phyloP scores from a whole-genome alignment of 2,797 vertebrate species.

The Halcyon badia region DNA sequence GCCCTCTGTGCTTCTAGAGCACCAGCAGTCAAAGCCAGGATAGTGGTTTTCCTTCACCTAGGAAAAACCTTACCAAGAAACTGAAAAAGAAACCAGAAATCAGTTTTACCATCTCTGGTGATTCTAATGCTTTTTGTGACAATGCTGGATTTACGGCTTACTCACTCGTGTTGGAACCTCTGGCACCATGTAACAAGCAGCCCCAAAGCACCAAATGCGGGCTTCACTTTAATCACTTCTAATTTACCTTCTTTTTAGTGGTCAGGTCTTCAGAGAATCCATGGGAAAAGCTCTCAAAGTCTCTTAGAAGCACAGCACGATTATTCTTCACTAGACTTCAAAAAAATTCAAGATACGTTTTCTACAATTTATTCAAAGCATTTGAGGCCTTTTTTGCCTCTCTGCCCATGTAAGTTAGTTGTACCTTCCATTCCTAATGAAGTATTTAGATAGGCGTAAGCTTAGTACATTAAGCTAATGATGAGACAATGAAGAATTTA shows the following conservation, averaged over 20 bases:
- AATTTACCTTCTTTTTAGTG: conserved; percentile 24
- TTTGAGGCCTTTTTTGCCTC: neutral
- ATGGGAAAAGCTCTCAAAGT: neutral
- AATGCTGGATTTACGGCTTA: neutral
- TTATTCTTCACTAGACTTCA: neutral
- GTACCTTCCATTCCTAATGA: neutral
- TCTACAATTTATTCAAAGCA: neutral
- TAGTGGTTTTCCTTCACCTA: neutral
- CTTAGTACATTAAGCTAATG: neutral
- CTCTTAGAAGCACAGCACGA: neutral
- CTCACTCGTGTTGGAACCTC: neutral
- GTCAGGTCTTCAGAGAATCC: neutral
- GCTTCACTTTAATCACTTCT: neutral
- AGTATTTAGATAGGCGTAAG: neutral
- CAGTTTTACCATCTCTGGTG: neutral
- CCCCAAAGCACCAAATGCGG: neutral
- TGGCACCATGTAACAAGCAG: neutral
- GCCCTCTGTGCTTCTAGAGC: neutral
- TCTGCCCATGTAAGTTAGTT: neutral
- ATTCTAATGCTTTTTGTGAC: neutral
- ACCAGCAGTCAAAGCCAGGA: neutral
- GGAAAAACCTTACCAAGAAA: neutral
- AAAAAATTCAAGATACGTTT: neutral
- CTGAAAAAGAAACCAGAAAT: neutral
- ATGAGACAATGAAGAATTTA: neutral